Evolutionary conservation across 2,113 vertebrate species (phyloP), one percentile per base, ranked within the genome.

Genomic region (Scopus umbretta): DNA sequence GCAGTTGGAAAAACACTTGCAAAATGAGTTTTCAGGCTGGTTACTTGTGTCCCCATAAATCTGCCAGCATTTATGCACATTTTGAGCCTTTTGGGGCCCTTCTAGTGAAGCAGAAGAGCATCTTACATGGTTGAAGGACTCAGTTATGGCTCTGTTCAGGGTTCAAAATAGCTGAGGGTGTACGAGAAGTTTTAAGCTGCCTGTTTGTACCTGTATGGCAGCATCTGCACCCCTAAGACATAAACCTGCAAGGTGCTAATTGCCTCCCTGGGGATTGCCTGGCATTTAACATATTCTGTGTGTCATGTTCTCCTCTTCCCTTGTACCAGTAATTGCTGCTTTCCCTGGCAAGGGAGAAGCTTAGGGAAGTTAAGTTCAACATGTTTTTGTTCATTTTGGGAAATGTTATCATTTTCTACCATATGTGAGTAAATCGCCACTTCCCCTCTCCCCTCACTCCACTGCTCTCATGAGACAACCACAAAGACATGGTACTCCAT

Each of bases 181-280:
- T 89, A 65, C 72, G 61, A 63, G 82, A 55, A n/a, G 40, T 81
- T 91, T 81, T 61, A 83, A 88, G 72, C 40, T 87, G 56, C 74
- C 26, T 80, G 23, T 52, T 71, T 93, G 38, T 91, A 82, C 5
- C 7, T 71, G 13, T 25, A 18, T 55, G 72, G 65, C 47, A 91
- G 80, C 86, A 89, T 87, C 86, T 93, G 80, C 65, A 71, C 80
- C 80, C 88, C 20, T 78, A 45, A 56, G 49, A 67, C 65, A 78
- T 56, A 79, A 82, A 56, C 61, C 94, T 86, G 43, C 75, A 68
- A 95, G 76, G 83, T 96, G 94, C 95, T 96, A 96, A 97, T 96
- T 97, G 86, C 83, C 40, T 96, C 96, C 73, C 86, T 56, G 30
- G 92, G 65, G 96, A 94, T n/a, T 71, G 94, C n/a, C 6, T 5